Evolutionary conservation across 2,113 vertebrate genomes (phyloP).

Genomic region (Nothoprocta perdicaria): DNA sequence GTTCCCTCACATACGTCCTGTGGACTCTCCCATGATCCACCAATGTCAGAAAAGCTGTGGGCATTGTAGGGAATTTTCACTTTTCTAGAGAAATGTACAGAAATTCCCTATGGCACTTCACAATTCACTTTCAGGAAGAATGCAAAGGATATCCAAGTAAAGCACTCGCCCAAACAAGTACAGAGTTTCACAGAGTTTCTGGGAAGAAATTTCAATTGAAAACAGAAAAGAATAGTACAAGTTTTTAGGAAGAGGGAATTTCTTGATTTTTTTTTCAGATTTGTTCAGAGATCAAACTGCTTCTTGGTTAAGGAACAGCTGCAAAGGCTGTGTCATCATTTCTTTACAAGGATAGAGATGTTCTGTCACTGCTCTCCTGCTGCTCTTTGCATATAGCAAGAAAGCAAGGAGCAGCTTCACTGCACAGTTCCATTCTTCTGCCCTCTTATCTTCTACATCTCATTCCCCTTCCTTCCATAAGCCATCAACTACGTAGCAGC

Average conservation of each 20-base stretch:
- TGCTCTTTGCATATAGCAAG: neutral
- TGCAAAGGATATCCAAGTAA: neutral
- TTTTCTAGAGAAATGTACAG: neutral
- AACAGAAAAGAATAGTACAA: neutral
- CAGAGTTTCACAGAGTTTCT: neutral
- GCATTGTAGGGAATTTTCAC: neutral
- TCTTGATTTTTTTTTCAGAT: neutral
- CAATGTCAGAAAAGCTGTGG: neutral
- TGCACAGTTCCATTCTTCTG: neutral
- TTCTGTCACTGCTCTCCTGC: neutral
- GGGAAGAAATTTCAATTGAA: neutral
- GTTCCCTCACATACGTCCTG: neutral
- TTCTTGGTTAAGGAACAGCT: neutral
- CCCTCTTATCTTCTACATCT: neutral
- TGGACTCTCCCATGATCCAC: neutral
- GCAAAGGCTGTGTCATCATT: neutral
- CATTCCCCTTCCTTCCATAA: neutral
- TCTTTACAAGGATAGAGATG: neutral
- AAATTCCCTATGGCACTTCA: fast-evolving
- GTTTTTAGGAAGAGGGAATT: neutral
- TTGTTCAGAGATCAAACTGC: neutral
- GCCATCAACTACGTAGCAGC: neutral
- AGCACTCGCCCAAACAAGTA: neutral
- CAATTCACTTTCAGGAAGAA: neutral
- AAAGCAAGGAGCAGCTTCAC: neutral